Conservation (phyloP, 2,797 vertebrate genomes). For the Chanos chanos region DNA sequence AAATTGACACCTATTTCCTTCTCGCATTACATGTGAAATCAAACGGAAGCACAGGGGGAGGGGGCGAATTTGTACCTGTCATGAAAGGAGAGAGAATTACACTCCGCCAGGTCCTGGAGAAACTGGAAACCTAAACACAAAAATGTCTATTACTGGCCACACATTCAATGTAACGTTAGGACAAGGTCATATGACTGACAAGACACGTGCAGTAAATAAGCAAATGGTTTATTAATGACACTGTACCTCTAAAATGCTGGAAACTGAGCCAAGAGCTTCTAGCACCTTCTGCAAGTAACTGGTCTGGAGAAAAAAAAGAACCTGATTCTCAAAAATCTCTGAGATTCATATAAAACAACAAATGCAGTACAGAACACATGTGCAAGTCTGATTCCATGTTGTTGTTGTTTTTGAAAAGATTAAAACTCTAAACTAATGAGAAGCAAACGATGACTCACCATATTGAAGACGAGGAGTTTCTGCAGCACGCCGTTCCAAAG, state of each 20-base stretch:
- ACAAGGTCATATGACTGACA: too few species aligned
- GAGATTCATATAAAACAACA: not conserved
- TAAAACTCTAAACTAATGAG: too few species aligned
- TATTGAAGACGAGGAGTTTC: slow-evolving; percentile 86
- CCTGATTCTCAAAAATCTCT: not conserved
- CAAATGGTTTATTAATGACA: not conserved
- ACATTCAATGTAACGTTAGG: not conserved
- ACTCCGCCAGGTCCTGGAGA: slow-evolving; percentile 80
- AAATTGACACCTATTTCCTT: not conserved
- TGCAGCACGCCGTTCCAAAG: slow-evolving; percentile 92
- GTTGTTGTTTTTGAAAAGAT: too few species aligned
- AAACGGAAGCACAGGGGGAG: not conserved
- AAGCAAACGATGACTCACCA: slow-evolving; percentile 68
- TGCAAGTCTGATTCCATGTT: not conserved
- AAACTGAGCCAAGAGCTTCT: slow-evolving; percentile 73
- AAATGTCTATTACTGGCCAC: not conserved
- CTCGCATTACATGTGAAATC: not conserved
- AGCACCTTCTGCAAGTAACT: slow-evolving; percentile 84
- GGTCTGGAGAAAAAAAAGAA: slow-evolving; percentile 64
- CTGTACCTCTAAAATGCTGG: slow-evolving; percentile 87
- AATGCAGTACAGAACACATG: not conserved
- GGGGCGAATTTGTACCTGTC: slow-evolving; percentile 70
- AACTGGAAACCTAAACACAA: slow-evolving; percentile 62
- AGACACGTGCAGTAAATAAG: not conserved
- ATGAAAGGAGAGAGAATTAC: slow-evolving; percentile 84